A percentile compares a stretch with the other conserved stretches of the same genome.
Conservation (phyloP, 2,888 invertebrate species). For the Conistra vaccinii region DNA sequence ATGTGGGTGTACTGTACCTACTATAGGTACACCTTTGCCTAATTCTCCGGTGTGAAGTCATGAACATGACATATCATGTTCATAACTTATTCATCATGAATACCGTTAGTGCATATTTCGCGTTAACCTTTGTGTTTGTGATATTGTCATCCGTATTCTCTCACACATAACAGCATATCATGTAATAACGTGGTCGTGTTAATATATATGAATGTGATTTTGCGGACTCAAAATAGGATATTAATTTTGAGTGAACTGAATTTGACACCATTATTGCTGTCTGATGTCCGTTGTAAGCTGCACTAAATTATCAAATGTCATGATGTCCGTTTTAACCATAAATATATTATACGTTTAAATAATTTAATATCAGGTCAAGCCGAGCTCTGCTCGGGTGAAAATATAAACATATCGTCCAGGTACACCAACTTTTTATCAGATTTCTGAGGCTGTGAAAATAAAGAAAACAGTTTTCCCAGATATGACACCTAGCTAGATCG, state of each 20-base stretch:
- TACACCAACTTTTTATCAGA: too few relatives aligned
- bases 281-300: slow-evolving; percentile 1
- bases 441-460: too few relatives aligned
- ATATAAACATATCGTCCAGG: too few relatives aligned
- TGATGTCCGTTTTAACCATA: not conserved
- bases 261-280: not conserved
- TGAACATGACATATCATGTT: too few relatives aligned
- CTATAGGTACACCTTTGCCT: not conserved
- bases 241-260: slow-evolving; percentile 18
- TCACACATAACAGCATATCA: not conserved
- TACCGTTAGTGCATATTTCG: not conserved
- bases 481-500: too few relatives aligned
- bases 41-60: too few relatives aligned
- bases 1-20: not conserved
- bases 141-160: not conserved
- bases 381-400: too few relatives aligned
- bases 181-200: not conserved
- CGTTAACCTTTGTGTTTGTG: not conserved
- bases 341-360: not conserved
- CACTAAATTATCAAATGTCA: not conserved
- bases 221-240: not conserved
- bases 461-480: too few relatives aligned
- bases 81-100: not conserved
- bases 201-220: slow-evolving; percentile 5
- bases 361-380: too few relatives aligned